Evolutionary conservation across 1,140 invertebrate genomes (phyloP), one percentile per base, ranked within the genome.

Genomic region (Nautilus pompilius): DNA sequence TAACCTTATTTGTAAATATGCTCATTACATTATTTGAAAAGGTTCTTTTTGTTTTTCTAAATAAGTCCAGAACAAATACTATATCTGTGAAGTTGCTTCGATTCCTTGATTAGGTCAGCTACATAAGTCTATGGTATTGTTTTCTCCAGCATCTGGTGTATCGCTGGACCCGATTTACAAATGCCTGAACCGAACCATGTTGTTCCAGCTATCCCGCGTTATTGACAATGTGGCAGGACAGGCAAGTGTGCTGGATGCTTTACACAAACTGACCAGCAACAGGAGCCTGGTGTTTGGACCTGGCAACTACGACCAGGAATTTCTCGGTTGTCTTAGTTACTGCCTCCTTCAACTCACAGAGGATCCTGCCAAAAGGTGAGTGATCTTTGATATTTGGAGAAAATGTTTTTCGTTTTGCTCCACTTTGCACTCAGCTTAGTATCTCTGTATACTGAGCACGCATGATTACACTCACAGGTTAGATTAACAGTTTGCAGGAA

Each of bases 261-360:
- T 99, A 33, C 95, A 97, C 78, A 96, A 96, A 83, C 85, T 99
- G 8, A 94, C 93, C 13, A 93, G 88, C 61, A 90, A 86, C 73
- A 77, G 86, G 58, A 91, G 90, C 60, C 84, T 98, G 0, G 89
- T 99, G 49, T 95, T 99, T 79, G 94, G 94, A 17, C 91, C 93
- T 46, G 92, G 92, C 10, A 98, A 98, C 83, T 93, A 94, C 76
- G 95, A 98, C 78, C 82, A 93, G 34, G 95, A 98, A 76, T 99
- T 98, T 78, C 91, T 98, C 62, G 94, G 93, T 1, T 97, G 96
- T 78, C 83, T 99, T 4, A 95, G 93, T 13, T 96, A 96, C 79
- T 97, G 96, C 80, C 84, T 99, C n/a, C 84, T 98, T 10, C 94
- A 97, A 83, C 80, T 98, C 3, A 96, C 93, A 28, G 89, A 93